Conservation (phyloP, 1,140 invertebrate species). For the Oreohelix idahoensis region DNA sequence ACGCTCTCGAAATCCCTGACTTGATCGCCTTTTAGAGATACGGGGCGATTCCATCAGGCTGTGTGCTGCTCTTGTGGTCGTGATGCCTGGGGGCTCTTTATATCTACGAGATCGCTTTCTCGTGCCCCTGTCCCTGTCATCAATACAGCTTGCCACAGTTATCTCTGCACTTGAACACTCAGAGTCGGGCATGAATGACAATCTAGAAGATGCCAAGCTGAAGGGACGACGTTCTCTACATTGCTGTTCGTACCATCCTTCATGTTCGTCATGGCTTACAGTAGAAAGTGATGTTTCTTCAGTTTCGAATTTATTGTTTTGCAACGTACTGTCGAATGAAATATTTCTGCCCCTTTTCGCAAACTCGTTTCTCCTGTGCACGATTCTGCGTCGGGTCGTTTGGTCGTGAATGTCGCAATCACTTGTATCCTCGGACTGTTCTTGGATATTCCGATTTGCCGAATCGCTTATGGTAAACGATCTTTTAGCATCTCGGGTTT, state of each 20-base stretch:
- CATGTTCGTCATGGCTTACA: not conserved
- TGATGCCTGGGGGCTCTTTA: not conserved
- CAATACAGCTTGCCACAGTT: not conserved
- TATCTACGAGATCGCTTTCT: not conserved
- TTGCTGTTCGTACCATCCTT: not conserved
- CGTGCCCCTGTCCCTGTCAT: not conserved
- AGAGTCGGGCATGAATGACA: not conserved
- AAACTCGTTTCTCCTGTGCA: too few species aligned
- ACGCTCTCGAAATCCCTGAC: not conserved
- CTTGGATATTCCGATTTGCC: not conserved
- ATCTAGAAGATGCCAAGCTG: not conserved
- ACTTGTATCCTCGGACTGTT: not conserved
- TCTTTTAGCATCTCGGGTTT: not conserved
- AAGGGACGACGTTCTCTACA: not conserved
- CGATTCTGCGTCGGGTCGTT: not conserved
- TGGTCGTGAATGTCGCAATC: not conserved
- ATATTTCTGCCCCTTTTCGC: not conserved
- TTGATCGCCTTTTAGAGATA: not conserved
- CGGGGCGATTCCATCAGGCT: not conserved
- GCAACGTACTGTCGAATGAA: not conserved
- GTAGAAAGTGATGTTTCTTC: not conserved
- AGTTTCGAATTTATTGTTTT: not conserved
- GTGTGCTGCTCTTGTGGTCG: not conserved
- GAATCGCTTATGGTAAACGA: not conserved
- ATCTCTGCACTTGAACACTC: not conserved